Conservation (phyloP, 2,797 vertebrate species). For the Botia almorhae region DNA sequence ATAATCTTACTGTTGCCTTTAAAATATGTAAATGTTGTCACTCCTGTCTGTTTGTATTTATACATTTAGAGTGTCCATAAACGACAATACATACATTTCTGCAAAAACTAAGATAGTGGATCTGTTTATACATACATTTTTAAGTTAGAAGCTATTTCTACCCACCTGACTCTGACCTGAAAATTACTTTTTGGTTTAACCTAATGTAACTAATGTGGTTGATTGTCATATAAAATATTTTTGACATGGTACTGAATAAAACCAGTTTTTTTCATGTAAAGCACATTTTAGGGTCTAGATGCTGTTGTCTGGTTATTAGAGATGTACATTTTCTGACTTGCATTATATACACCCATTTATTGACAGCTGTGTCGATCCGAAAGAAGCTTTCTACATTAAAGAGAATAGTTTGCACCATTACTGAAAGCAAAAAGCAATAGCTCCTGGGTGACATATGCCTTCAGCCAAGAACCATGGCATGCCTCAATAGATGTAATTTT, state of each 20-base stretch:
- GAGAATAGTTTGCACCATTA: constrained; percentile 37
- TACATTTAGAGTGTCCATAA: no score
- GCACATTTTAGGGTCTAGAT: not conserved
- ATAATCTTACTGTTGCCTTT: no score
- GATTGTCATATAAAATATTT: not conserved
- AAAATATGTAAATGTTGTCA: no score
- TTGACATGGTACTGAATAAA: not conserved
- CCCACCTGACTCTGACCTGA: no score
- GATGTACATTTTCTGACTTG: not conserved
- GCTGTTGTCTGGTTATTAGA: not conserved
- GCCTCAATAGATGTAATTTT: not conserved
- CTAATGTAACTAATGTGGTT: no score
- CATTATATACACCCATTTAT: not conserved
- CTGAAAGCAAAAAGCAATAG: constrained; percentile 65
- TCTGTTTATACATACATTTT: no score
- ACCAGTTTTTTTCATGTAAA: not conserved
- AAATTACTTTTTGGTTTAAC: no score
- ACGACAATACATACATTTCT: no score
- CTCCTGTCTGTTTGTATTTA: no score
- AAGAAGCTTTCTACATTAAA: constrained; percentile 48
- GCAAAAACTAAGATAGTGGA: no score
- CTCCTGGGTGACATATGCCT: constrained; percentile 46
- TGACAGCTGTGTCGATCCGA: not conserved
- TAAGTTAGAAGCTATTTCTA: no score
- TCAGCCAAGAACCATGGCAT: constrained; percentile 29